Base-by-base conservation (phyloP, 2,888 invertebrate genomes). In the Melinaea marsaeus region DNA sequence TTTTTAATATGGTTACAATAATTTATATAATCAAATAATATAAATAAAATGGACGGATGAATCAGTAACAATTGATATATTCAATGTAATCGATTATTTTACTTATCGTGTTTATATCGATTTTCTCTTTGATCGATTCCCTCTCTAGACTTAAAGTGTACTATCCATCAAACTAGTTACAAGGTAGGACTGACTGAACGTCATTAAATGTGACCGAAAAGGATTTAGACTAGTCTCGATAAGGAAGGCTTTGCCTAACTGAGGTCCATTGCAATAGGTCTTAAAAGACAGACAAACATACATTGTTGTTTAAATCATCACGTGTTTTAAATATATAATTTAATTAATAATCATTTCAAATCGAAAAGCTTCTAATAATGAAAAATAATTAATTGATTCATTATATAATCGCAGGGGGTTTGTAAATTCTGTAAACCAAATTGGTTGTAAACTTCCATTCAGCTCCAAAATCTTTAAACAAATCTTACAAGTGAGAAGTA, bases 191-290 rank as follows among this genome's bases (percentile, higher is more conserved):
- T 76, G 81, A 78, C 80, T 79, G 72, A 74, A 78, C 84, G 84
- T 86, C 86, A 86, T 88, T 87, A 88, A 87, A 88, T 84, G 79
- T 79, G 85, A 87, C 88, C 84, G 72, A 88, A 86, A 86, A 85
- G 86, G 88, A 82, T 85, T 86, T 85, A 77, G 80, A 76, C 78
- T 75, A 73, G 75, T 81, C 86, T 86, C 79, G 81, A 80, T 85
- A 88, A 79, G 85, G 85, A 80, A 81, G 74, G 78, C 76, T 84
- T 81, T 82, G 79, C 78, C 74, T 76, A 75, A 76, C 72, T 75
- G 75, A 74, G 74, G 83, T 80, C 55, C 63, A 61, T 62, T 60
- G 59, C 64, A 48, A 47, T 63, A 55, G 56, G 60, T 63, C 61
- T 63, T 66, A 62, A 61, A 65, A 64, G 58, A 47, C 48, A 22